phyloP scores from a whole-genome alignment of 2,113 vertebrate species.

The Sitta europaea region DNA sequence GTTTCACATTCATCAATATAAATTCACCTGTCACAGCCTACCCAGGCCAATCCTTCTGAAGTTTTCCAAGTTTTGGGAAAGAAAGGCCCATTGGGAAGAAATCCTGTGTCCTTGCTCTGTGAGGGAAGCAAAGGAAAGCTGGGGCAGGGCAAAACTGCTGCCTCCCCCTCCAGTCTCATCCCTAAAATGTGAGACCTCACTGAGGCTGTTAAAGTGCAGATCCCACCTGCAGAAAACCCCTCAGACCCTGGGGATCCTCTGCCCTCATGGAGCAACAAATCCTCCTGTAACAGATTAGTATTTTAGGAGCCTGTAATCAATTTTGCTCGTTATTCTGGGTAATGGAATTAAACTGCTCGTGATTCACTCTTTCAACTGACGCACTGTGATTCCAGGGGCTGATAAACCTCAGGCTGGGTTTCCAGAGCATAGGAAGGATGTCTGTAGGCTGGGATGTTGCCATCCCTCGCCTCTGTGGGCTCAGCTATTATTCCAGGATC shows the following conservation, averaged over 20 bases:
- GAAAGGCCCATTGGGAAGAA: rapidly evolving
- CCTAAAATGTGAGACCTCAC: not conserved
- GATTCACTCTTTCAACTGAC: slow-evolving; percentile 20
- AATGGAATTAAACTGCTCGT: slow-evolving; percentile 1
- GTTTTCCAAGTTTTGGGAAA: not conserved
- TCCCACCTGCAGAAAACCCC: not conserved
- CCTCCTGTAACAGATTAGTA: not conserved
- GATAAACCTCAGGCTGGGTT: not conserved
- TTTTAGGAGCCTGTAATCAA: slow-evolving; percentile 6
- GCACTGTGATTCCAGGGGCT: not conserved
- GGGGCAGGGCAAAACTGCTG: not conserved
- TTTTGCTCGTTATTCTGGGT: not conserved
- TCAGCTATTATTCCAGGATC: not conserved
- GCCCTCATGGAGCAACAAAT: not conserved
- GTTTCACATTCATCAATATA: not conserved
- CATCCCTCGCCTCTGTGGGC: not conserved
- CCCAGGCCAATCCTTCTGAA: not conserved
- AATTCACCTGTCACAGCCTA: not conserved
- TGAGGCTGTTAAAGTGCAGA: not conserved
- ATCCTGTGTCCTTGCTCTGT: not conserved
- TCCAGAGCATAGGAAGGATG: not conserved
- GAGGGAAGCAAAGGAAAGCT: not conserved
- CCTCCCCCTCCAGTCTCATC: not conserved
- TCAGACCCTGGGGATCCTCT: not conserved
- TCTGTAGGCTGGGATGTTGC: not conserved